phyloP scores from a whole-genome alignment of 1,140 invertebrate species.

The Archivesica marissinica region DNA sequence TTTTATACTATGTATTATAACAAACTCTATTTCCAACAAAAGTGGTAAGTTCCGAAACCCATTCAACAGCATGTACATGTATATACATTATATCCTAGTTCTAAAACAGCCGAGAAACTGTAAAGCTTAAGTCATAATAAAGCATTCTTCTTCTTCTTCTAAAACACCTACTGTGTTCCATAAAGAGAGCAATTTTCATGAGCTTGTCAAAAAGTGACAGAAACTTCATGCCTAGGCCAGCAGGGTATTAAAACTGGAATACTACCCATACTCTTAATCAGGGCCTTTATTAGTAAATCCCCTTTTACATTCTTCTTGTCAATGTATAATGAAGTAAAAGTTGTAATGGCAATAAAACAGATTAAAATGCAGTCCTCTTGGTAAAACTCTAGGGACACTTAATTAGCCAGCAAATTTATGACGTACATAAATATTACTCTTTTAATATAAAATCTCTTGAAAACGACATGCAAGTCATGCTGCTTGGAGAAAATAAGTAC shows the following conservation, averaged over 20 bases:
- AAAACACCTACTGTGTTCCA: too few species aligned
- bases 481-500: neutral
- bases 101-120: too few species aligned
- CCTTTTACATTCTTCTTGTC: neutral
- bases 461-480: neutral
- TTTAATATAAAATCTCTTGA: neutral
- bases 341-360: neutral
- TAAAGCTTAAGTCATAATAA: too few species aligned
- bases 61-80: too few species aligned
- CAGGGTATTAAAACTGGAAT: neutral
- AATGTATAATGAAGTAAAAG: neutral
- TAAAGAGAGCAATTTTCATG: too few species aligned
- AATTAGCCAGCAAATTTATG: slow-evolving; percentile 1
- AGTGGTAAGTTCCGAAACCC: too few species aligned
- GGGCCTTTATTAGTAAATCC: neutral
- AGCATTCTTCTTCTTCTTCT: too few species aligned
- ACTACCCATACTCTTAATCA: neutral
- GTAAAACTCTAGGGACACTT: neutral
- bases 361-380: neutral
- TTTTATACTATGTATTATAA: too few species aligned
- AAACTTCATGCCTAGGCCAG: neutral
- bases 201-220: neutral
- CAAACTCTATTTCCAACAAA: too few species aligned
- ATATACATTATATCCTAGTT: too few species aligned
- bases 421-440: neutral